Evolutionary conservation across 2,888 invertebrate species (phyloP), one percentile per base, ranked within the genome.

Genomic region (Pheosia gnoma): DNA sequence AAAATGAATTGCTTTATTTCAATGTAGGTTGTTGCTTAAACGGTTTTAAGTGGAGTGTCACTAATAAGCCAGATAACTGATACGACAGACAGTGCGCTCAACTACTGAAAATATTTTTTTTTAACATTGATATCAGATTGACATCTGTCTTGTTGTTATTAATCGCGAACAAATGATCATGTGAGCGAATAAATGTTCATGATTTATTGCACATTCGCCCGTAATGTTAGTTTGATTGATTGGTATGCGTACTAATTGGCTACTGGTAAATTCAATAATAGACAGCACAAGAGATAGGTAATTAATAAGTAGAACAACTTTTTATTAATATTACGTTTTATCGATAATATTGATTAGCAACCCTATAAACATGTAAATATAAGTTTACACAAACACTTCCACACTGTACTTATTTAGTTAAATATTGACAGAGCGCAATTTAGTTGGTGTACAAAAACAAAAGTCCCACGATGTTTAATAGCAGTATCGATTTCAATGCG

Each of bases 401-500:
- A 49, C 56, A 47, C 7, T 39, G 25, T 53, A 45, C 62, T 62
- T 63, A 71, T 77, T 75, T 76, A 75, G 64, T 74, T 74, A 76
- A 75, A 75, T 68, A 73, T 73, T 72, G 75, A 68, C 68, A 77
- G 71, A 68, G 64, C 59, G 59, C 59, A 47, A 60, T 67, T 59
- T 8, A 67, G 59, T 55, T 39, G 7, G 4, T 9, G 25, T 4
- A 79, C 68, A 86, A 86, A 85, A 86, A 87, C 78, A 71, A 75
- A 79, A 82, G 77, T 81, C 80, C 61, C 83, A 82, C 80, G 75
- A 59, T 61, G 73, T 65, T 77, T 74, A 79, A 66, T 67, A 63
- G 61, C 68, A 69, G 71, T 79, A 85, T 88, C 82, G 72, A 77
- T 86, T 85, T 81, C 86, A 87, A 87, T 87, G 84, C 79, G 82